Evolutionary conservation across 2,113 vertebrate species (phyloP), one percentile per base, ranked within the genome.

Genomic region (Nymphicus hollandicus): DNA sequence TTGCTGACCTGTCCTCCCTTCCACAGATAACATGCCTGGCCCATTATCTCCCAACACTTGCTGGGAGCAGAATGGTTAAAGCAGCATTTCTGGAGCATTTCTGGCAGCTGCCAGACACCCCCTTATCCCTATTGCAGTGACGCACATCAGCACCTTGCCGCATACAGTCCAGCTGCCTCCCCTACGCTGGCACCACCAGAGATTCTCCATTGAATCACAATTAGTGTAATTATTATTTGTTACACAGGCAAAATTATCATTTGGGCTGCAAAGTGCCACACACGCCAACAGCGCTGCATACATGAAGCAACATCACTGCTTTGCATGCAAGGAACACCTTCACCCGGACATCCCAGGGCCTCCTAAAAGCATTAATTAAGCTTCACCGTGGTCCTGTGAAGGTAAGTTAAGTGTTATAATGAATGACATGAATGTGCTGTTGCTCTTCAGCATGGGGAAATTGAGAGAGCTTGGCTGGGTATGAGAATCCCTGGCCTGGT

Each of bases 201-300:
- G 15, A 73, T 71, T 84, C 86, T 80, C 71, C 89, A 31, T 60
- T 63, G 88, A 93, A 91, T 65, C 86, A 88, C 92, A 91, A 95
- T 88, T 84, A 82, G 86, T 78, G 2, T 92, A 95, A 97, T 97
- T 95, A 97, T 88, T 95, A 94, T 96, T 96, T 95, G 86, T 95
- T 89, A 68, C 68, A 50, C 53, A 61, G 84, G 10, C 65, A 87
- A 89, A 93, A 91, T 95, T n/a, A 93, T 63, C 79, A 37, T 95
- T 93, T 84, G 93, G 94, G 86, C 95, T 91, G 81, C 86, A 70
- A 94, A 94, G 81, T 82, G 91, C 88, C 86, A 39, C 24, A 6
- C 4, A 3, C 17, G 19, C 94, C 81, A 64, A 25, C 37, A 25
- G 82, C 3, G 7, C 93, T 17, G 16, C 35, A 60, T 43, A 92